Conservation (phyloP, 1,140 invertebrate species). For the Lepidurus packardi region DNA sequence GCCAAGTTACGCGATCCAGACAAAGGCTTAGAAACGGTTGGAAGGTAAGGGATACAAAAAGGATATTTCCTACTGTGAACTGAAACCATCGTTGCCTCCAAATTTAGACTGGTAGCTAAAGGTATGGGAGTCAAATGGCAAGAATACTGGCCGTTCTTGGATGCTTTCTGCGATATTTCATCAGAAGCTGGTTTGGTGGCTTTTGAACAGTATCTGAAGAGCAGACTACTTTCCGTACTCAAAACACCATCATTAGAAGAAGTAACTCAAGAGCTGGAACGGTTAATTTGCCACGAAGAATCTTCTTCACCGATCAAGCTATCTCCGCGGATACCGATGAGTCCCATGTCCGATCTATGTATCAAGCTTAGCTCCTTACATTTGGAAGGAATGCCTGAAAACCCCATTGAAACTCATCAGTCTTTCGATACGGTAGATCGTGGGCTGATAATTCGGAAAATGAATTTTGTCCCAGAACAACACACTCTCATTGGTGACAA, state of each 20-base stretch:
- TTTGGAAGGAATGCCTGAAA: neutral
- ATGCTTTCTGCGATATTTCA: slow-evolving; percentile 67
- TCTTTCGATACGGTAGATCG: slow-evolving; percentile 16
- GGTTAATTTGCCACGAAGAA: neutral
- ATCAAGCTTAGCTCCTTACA: neutral
- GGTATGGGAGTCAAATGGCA: slow-evolving; percentile 73
- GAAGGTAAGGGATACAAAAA: slow-evolving; percentile 52
- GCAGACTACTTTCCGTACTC: slow-evolving; percentile 39
- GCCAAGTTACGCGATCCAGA: slow-evolving; percentile 66
- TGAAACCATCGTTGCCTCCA: slow-evolving; percentile 29
- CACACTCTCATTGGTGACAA: slow-evolving; percentile 25
- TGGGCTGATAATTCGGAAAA: neutral
- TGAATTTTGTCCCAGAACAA: slow-evolving; percentile 24
- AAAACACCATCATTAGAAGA: neutral
- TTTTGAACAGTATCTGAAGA: slow-evolving; percentile 66
- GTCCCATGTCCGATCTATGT: neutral
- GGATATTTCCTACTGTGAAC: slow-evolving; percentile 26
- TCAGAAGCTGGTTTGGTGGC: slow-evolving; percentile 61
- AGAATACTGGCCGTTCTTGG: slow-evolving; percentile 85
- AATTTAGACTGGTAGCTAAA: slow-evolving; percentile 60
- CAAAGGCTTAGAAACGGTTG: slow-evolving; percentile 76
- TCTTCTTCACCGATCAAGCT: neutral
- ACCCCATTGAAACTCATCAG: slow-evolving; percentile 24
- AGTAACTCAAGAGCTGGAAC: neutral
- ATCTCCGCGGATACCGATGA: neutral